phyloP scores from a whole-genome alignment of 2,888 invertebrate species.

The Caenorhabditis japonica region DNA sequence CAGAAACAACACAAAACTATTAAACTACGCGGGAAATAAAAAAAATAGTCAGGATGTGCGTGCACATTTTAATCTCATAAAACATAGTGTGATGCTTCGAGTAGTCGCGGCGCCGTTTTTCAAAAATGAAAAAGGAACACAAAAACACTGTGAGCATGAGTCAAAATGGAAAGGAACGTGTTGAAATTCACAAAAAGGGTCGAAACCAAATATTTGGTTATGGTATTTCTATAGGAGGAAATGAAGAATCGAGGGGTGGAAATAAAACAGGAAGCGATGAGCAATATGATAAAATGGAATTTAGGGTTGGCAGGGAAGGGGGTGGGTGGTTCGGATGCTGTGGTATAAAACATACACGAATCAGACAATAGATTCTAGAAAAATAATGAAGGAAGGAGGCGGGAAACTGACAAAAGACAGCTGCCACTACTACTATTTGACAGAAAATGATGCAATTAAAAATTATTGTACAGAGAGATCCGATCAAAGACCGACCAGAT shows the following conservation, averaged over 20 bases:
- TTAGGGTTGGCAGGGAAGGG: background rate
- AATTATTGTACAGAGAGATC: slow-evolving; percentile 22
- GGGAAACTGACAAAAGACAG: background rate
- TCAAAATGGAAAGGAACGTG: slow-evolving; percentile 13
- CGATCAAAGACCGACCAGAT: no score
- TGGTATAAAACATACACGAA: slow-evolving; percentile 34
- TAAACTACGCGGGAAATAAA: slow-evolving; percentile 4
- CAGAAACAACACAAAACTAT: slow-evolving; percentile 13
- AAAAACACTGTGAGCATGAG: background rate
- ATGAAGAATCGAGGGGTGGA: background rate
- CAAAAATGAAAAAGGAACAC: no score
- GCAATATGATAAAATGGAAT: slow-evolving; percentile 30
- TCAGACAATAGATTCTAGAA: background rate
- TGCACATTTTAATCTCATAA: slow-evolving; percentile 16
- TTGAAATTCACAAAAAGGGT: slow-evolving; percentile 10
- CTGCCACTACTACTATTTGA: slow-evolving; percentile 16
- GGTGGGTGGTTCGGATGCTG: no score
- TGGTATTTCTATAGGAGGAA: background rate
- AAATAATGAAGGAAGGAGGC: background rate
- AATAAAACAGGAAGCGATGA: slow-evolving; percentile 43
- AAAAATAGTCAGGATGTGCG: background rate
- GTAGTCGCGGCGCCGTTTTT: slow-evolving; percentile 3
- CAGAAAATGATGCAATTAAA: slow-evolving; percentile 28
- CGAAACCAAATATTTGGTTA: background rate
- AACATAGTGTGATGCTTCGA: slow-evolving; percentile 3